These are phyloP conservation scores for Drosophila tropicalis DNA, from an alignment of 1,140 invertebrate species.

Conservation along the genomic window DNA sequence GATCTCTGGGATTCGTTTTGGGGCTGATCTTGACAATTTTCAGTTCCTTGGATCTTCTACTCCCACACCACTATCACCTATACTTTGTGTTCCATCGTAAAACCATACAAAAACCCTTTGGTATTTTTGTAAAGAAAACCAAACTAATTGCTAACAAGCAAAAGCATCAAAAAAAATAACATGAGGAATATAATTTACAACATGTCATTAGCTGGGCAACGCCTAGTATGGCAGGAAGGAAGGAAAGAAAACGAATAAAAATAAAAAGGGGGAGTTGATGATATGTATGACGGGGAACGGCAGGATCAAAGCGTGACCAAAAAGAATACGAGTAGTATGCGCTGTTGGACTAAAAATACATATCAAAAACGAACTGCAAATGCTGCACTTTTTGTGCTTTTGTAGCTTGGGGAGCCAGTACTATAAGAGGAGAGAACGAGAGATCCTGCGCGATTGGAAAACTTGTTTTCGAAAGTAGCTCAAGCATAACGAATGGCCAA, in stretches of 20 bases:
- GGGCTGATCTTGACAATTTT: not conserved
- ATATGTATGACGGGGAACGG: conserved; percentile 36
- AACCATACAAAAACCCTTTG: not conserved
- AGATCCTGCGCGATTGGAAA: conserved; percentile 59
- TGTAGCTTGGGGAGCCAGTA: conserved; percentile 26
- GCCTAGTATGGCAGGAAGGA: conserved; percentile 45
- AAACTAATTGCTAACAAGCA: conserved; percentile 58
- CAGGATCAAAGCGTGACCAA: conserved; percentile 77
- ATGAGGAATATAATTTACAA: conserved; percentile 73
- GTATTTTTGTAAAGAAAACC: conserved; percentile 32
- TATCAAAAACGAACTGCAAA: conserved; percentile 37
- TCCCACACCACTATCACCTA: not conserved
- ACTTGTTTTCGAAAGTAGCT: conserved; percentile 70
- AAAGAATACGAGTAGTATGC: conserved; percentile 34
- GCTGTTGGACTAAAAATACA: conserved; percentile 28
- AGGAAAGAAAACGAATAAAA: not conserved
- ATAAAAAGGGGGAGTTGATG: conserved; percentile 14
- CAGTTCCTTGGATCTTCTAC: not conserved
- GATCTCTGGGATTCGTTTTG: too few species aligned
- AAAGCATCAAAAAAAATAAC: conserved; percentile 11
- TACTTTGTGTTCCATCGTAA: not conserved
- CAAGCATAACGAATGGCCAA: conserved; percentile 42
- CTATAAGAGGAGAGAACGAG: not conserved
- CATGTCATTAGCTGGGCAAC: conserved; percentile 77
- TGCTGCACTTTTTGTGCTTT: conserved; percentile 40